Evolutionary conservation across 2,113 vertebrate genomes (phyloP).

Genomic region (Cyprinodon brontotheroides): DNA sequence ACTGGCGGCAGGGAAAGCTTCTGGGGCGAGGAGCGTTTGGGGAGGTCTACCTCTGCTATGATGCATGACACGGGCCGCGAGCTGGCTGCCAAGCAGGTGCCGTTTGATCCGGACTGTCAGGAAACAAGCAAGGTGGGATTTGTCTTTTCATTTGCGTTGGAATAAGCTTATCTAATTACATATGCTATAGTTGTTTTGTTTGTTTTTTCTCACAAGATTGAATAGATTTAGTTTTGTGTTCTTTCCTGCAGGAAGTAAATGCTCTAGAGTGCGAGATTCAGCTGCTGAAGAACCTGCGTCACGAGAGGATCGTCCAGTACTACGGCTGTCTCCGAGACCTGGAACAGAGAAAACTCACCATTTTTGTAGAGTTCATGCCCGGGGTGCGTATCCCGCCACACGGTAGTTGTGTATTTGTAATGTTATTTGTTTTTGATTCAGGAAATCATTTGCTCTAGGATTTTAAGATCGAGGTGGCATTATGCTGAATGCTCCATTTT

Average conservation of each 20-base stretch:
- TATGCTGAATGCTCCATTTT: too few relatives aligned
- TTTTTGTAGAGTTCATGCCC: slow-evolving; percentile 94
- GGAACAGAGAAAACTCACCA: slow-evolving; percentile 86
- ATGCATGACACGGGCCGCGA: slow-evolving; percentile 89
- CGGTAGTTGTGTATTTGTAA: neutral
- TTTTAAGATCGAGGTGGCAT: too few relatives aligned
- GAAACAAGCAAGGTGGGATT: slow-evolving; percentile 88
- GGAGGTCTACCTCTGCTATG: slow-evolving; percentile 92
- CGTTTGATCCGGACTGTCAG: slow-evolving; percentile 88
- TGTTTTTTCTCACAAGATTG: neutral
- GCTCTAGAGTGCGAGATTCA: slow-evolving; percentile 94
- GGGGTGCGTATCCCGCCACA: slow-evolving; percentile 79
- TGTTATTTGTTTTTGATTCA: neutral
- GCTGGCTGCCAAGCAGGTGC: slow-evolving; percentile 92
- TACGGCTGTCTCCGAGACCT: slow-evolving; percentile 88
- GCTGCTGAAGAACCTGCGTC: slow-evolving; percentile 89
- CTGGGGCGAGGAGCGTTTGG: slow-evolving; percentile 90
- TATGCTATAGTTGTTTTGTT: neutral
- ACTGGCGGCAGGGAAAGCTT: slow-evolving; percentile 91
- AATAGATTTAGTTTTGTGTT: neutral
- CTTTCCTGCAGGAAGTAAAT: slow-evolving; percentile 84
- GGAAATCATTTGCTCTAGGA: too few relatives aligned
- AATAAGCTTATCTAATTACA: neutral
- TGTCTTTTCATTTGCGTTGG: slow-evolving; percentile 8
- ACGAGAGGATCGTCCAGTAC: slow-evolving; percentile 92